Percentiles rank a stretch among this genome's conserved stretches.
Evolutionary conservation across 2,797 vertebrate genomes (phyloP).

Genomic region (Alca torda): DNA sequence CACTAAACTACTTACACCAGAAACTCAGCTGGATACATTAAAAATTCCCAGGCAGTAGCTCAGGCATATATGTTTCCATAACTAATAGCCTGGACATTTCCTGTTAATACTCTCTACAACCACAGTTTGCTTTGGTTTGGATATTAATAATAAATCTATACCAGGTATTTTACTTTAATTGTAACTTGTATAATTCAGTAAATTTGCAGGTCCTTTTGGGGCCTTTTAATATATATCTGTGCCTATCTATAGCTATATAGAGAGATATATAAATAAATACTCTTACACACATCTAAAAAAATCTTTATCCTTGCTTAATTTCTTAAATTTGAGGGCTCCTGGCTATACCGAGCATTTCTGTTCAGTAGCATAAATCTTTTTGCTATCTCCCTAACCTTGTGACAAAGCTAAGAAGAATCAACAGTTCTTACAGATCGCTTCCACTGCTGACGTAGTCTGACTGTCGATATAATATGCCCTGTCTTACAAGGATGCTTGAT

Average conservation of each 20-base stretch:
- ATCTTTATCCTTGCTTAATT: neutral
- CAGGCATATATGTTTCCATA: slow-evolving; percentile 31
- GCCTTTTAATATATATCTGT: neutral
- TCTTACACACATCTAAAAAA: neutral
- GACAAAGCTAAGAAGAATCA: neutral
- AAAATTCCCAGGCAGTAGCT: slow-evolving; percentile 50
- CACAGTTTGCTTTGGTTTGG: slow-evolving; percentile 60
- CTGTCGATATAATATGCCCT: neutral
- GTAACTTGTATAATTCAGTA: slow-evolving; percentile 3
- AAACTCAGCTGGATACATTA: slow-evolving; percentile 15
- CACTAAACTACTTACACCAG: neutral
- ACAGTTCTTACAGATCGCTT: neutral
- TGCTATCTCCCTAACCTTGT: neutral
- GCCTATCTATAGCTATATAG: neutral
- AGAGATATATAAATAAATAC: neutral
- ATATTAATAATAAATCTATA: slow-evolving; percentile 56
- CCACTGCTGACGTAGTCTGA: neutral
- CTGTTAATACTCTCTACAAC: slow-evolving; percentile 48
- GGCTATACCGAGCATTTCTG: neutral
- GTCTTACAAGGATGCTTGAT: neutral
- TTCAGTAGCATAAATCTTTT: neutral
- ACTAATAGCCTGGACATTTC: slow-evolving; percentile 58
- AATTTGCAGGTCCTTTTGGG: neutral
- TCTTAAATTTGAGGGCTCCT: neutral
- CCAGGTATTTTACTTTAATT: slow-evolving; percentile 47